Base-by-base conservation (phyloP, 1,140 invertebrate genomes). In the Drosophila varians region DNA sequence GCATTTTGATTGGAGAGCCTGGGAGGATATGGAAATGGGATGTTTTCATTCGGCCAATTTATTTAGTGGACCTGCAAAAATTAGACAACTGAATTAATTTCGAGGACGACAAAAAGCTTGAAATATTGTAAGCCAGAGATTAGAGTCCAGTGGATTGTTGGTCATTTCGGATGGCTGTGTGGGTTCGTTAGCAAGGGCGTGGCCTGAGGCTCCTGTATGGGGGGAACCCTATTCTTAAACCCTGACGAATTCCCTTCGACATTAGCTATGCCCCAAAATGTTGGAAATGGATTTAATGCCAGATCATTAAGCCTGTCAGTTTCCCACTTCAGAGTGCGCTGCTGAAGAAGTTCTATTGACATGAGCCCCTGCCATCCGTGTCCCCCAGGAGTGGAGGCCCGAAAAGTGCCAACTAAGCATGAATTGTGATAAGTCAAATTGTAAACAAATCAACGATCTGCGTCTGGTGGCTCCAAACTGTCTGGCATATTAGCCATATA, bases 81-180 rank as follows among this genome's bases (percentile, higher is more conserved):
- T 87, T 87, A 87, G 82, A 87, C 82, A 87, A 87, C 82, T 87
- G 82, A 87, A 87, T 87, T 87, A 87, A 87, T 87, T 87, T 87
- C 56, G 49, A 40, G 31, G 69, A 70, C 71, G 77, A 87, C 77
- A 75, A 87, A 87, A 82, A 87, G 77, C 82, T 87, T 87, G 82
- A 87, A 82, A 82, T 87, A 87, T 87, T 87, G 58, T 19, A 71
- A 53, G 34, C 49, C 49, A 55, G 47, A 58, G 70, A 58, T 87
- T 82, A 74, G 31, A 70, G 51, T 62, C 28, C 42, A 26, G 34
- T 49, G 31, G 53, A 66, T 43, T 68, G 58, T 56, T 72, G 53
- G 26, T 9, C 14, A 25, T 14, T 47, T 34, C 47, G n/a, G 42
- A 21, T 21, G 2, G 21, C 21, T 2, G 21, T 2, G 46, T 49